Evolutionary conservation across 2,888 invertebrate species (phyloP), one percentile per base, ranked within the genome.

Genomic region (Leptinotarsa haldemani): DNA sequence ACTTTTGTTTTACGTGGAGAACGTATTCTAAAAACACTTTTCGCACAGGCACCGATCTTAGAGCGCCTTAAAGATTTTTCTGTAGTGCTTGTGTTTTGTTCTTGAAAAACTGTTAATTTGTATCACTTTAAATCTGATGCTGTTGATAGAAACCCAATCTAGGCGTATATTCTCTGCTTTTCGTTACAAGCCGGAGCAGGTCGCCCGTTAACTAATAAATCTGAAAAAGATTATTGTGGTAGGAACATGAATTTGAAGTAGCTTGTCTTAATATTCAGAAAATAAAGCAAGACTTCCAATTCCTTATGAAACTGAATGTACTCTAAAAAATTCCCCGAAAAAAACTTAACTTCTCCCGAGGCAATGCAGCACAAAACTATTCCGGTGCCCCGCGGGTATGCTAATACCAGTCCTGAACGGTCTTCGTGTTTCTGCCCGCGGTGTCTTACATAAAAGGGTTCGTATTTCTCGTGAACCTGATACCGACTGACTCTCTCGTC

Each of bases 391-490:
- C 12, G 5, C 61, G 61, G 61, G 61, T 40, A 40, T 61, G 61
- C 61, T 61, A 61, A 61, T 61, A 61, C 61, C 61, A 61, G 61
- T 61, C 61, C 61, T 61, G 61, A 69, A 72, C 65, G 64, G 72
- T 75, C 75, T 76, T 76, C 76, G 74, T 80, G 83, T 84, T 83
- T 83, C 79, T 81, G 83, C 83, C 82, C 79, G 79, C 77, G 73
- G 78, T 71, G 76, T 80, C 78, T 82, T 81, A 81, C 81, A 83
- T 82, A 84, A 84, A 84, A 84, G 83, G 84, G 84, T 83, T 84
- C 83, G 82, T 81, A 83, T 84, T 84, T 82, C 82, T 80, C 80
- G 82, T 81, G 80, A 84, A 84, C 83, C 84, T 81, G 84, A 84
- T 84, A 84, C 65, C 69, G 65, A 65, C 61, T 40, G 61, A 61